Conservation (phyloP, 1,140 invertebrate species). For the Rhagoletis zephyria region DNA sequence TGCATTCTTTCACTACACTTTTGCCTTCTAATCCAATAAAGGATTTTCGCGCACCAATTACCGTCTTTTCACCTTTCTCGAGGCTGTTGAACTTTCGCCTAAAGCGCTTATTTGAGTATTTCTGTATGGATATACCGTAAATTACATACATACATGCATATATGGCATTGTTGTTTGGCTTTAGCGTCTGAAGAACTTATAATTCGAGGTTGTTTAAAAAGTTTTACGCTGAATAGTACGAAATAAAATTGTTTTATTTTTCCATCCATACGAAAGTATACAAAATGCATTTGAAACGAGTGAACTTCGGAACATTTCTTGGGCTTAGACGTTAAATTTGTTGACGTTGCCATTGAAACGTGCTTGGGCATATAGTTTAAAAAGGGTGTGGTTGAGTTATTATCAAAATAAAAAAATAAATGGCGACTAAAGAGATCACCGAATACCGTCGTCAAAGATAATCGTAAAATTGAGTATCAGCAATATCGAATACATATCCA, state of each 20-base stretch:
- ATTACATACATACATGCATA: neutral
- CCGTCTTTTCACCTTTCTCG: slow-evolving; percentile 48
- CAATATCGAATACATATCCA: too few relatives aligned
- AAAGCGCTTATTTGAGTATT: neutral
- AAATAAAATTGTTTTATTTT: neutral
- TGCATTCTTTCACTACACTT: neutral
- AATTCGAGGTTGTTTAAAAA: neutral
- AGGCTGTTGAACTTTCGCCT: slow-evolving; percentile 38
- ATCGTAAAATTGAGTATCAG: too few relatives aligned
- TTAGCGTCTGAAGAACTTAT: neutral
- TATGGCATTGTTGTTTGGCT: neutral
- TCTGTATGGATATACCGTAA: too few relatives aligned
- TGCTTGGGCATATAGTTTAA: neutral
- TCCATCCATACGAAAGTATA: neutral
- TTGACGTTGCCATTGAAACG: neutral
- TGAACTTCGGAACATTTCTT: slow-evolving; percentile 17
- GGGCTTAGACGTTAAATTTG: slow-evolving; percentile 13
- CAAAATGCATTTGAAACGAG: neutral
- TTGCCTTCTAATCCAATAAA: slow-evolving; percentile 47
- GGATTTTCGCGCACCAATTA: slow-evolving; percentile 49
- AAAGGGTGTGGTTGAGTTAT: neutral
- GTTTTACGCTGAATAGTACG: too few relatives aligned
- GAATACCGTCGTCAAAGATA: too few relatives aligned
- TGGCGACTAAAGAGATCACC: too few relatives aligned
- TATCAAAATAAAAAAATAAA: too few relatives aligned